A percentile compares a stretch with the other conserved stretches of the same genome.
Conservation (phyloP, 2,888 invertebrate genomes). For the Thera obeliscata region DNA sequence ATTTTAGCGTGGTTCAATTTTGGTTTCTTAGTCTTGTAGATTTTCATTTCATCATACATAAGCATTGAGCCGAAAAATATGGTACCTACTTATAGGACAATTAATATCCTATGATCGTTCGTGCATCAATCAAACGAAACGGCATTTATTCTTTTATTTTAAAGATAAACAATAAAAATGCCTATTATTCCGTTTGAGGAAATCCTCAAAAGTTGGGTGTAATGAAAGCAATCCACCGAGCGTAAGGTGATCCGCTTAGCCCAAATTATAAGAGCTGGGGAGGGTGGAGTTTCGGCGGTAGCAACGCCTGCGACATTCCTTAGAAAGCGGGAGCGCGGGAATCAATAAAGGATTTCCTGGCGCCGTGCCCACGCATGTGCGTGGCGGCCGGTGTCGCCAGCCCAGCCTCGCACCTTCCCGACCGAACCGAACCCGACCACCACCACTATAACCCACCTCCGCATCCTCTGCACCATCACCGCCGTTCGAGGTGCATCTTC, state of each 20-base stretch:
- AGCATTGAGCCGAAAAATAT: too few relatives aligned
- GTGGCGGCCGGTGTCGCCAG: conserved; percentile 62
- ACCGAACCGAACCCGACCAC: not conserved
- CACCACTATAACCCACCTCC: conserved; percentile 6
- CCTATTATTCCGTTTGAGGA: conserved; percentile 41
- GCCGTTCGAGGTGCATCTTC: conserved; percentile 4
- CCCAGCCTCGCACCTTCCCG: conserved; percentile 43
- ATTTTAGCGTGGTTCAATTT: too few relatives aligned
- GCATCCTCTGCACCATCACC: conserved; percentile 27
- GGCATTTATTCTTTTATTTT: conserved; percentile 35
- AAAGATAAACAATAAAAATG: conserved; percentile 40
- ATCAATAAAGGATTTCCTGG: conserved; percentile 85
- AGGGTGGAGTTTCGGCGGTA: conserved; percentile 73
- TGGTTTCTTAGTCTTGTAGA: too few relatives aligned
- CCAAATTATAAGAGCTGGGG: conserved; percentile 68
- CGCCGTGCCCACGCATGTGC: conserved; percentile 84
- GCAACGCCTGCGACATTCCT: conserved; percentile 81
- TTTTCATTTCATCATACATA: too few relatives aligned
- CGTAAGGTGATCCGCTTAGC: conserved; percentile 69
- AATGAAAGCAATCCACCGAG: conserved; percentile 59
- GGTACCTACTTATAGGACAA: too few relatives aligned
- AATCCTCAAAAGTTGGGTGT: conserved; percentile 53
- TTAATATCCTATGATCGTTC: too few relatives aligned
- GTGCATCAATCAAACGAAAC: conserved; percentile 2
- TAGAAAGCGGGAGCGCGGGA: conserved; percentile 81